Base-by-base conservation (phyloP, 2,113 vertebrate species). In the Brachyhypopomus gauderio region DNA sequence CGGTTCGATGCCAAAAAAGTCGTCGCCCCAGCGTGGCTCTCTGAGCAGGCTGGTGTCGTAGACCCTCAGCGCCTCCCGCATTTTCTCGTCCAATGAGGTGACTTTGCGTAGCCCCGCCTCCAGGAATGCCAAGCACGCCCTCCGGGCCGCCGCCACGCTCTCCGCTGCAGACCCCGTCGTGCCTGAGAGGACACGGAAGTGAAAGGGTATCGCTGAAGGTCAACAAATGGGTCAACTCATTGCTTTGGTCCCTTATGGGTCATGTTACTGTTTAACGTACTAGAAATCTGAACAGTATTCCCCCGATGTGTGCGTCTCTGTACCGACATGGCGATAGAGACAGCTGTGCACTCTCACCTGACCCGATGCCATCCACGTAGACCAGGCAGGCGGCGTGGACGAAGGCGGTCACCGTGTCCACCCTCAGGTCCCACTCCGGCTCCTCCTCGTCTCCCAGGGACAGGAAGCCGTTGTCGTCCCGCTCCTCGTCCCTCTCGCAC, bases 381-480 rank as follows among this genome's bases (percentile, higher is more conserved):
- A 98, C 95, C 80, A 99, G 91, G 82, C 97, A 99, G 0, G 97
- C 97, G 1, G 95, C 97, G 1, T 99, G 98, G 82, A 99, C 91
- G 81, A 99, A 96, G 66, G 96, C 94, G 0, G 93, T 94, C 69
- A 95, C 71, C 0, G 95, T 89, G 85, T 93, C 92, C 87, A 92
- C 93, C 25, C 88, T 85, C 75, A 85, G 5, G 55, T 90, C 86
- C 89, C 91, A 91, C 78, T 92, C 89, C 0, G 87, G 88, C 12
- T 89, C 89, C 19, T 91, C 89, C 9, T 87, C 36, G 14, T 85
- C 88, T 38, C 86, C 90, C 86, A 87, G 91, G 81, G 87, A 90
- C 92, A 90, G 90, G 86, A 89, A 89, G 70, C 91, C 85, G 0
- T 86, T 87, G 72, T 1, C 86, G 1, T 89, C 87, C 9, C 91